Conservation (phyloP, 2,888 invertebrate species). For the Agelastica alni region DNA sequence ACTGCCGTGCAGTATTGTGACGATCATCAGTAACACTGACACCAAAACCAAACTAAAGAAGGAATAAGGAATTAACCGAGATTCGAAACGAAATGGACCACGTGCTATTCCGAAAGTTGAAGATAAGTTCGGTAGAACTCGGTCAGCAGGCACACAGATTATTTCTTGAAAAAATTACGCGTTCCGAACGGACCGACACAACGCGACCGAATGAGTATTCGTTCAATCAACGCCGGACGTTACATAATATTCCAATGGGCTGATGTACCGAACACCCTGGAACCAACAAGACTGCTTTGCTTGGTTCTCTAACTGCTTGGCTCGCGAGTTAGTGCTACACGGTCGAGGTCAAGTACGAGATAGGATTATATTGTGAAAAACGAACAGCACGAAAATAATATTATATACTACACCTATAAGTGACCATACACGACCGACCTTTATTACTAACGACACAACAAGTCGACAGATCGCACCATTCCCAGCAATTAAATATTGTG, state of each 20-base stretch:
- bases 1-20: no score
- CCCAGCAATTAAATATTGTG: no score
- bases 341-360: conserved; percentile 12
- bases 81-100: conserved; percentile 32
- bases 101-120: conserved; percentile 34
- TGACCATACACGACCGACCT: neutral
- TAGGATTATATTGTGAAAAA: conserved; percentile 3
- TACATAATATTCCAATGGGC: conserved; percentile 1
- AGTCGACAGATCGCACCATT: no score
- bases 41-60: conserved; percentile 9
- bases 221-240: neutral
- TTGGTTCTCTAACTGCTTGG: no score
- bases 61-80: conserved; percentile 21
- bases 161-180: neutral
- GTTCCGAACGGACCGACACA: neutral
- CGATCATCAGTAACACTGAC: neutral
- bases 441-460: no score
- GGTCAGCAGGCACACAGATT: conserved; percentile 23
- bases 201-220: neutral
- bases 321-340: conserved; percentile 2
- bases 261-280: neutral
- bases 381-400: conserved; percentile 6
- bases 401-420: neutral
- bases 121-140: conserved; percentile 34
- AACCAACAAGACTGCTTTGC: neutral